Base-by-base conservation (phyloP, 1,140 invertebrate species). In the Teleogryllus occipitalis region DNA sequence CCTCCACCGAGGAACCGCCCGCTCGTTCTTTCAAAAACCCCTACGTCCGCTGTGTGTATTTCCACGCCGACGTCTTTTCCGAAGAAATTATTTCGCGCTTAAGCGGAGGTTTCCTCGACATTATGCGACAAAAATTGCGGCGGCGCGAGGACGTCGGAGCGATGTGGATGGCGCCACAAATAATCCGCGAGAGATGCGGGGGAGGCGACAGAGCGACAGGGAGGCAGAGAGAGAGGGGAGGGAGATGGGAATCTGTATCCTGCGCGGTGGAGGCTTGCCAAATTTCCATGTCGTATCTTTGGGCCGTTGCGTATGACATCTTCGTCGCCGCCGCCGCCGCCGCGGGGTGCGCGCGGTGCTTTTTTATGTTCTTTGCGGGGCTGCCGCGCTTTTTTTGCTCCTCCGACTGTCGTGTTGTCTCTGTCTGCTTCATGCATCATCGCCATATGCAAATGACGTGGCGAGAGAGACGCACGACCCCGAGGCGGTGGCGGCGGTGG, bases 271-370 rank as follows among this genome's bases (percentile, higher is more conserved):
- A 65, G 54, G 10, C 54, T 65, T 65, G 54, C 54, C 54, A 65
- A 65, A 65, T 65, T 65, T 65, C 54, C 54, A 65, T 65, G 54
- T 65, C 54, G 54, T 65, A 65, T 65, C 54, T 65, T 65, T 65
- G 54, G 10, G 54, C 54, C 10, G 27, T 39, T 65, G 54, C 54
- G 54, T 65, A 65, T 65, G 54, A 65, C 54, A 65, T 65, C 54
- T 65, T 65, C 54, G 54, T 65, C 54, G 54, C 18, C 54, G 54
- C 18, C 54, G 54, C 18, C 54, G 54, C 18, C 54, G 54, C 54
- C 54, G 54, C 54, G 54, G 54, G 18, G 54, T 18, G 54, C 54
- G 54, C 54, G 54, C 54, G 18, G 54, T 18, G 18, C 18, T 65
- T 65, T 65, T 65, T 65, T 65, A 65, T 65, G 10, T 65, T 65